Percentiles rank a stretch among this genome's conserved stretches.
These are phyloP conservation scores for Heliconius melpomene DNA, from an alignment of 1,140 invertebrate genomes.

Conservation along the genomic window DNA sequence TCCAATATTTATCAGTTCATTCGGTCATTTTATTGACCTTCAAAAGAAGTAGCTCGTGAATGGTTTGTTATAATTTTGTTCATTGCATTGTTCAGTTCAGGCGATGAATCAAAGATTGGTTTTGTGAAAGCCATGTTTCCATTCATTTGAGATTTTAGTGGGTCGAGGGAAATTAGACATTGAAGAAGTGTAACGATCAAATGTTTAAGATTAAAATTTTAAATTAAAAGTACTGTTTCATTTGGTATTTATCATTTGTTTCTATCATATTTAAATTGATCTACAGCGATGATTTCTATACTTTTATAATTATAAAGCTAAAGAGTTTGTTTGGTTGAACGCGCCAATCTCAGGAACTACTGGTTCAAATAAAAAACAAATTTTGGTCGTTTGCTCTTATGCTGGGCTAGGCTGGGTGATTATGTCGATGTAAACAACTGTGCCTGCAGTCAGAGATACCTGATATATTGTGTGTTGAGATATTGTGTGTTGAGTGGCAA, in stretches of 20 bases:
- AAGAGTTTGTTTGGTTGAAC: no score
- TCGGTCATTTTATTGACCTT: slow-evolving; percentile 37
- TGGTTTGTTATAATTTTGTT: slow-evolving; percentile 33
- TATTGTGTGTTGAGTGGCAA: no score
- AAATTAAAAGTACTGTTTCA: not conserved
- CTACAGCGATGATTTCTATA: not conserved
- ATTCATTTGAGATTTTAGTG: slow-evolving; percentile 27
- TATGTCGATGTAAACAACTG: no score
- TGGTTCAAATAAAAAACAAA: no score
- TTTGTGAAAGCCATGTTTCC: slow-evolving; percentile 33
- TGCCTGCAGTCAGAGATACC: no score
- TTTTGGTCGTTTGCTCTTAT: no score
- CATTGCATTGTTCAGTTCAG: slow-evolving; percentile 29
- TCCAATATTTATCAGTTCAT: slow-evolving; percentile 10
- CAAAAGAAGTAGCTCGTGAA: slow-evolving; percentile 34
- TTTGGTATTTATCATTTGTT: not conserved
- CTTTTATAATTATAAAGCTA: no score
- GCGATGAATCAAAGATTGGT: slow-evolving; percentile 33
- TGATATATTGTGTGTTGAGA: no score
- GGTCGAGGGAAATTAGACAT: slow-evolving; percentile 22
- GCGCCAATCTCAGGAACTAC: no score
- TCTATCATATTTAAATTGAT: not conserved
- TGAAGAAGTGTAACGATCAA: slow-evolving; percentile 18
- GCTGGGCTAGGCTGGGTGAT: no score
- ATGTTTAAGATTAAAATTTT: not conserved